Percentiles rank a stretch among this genome's conserved stretches.
phyloP scores from a whole-genome alignment of 2,113 vertebrate species.

The Murina feae region DNA sequence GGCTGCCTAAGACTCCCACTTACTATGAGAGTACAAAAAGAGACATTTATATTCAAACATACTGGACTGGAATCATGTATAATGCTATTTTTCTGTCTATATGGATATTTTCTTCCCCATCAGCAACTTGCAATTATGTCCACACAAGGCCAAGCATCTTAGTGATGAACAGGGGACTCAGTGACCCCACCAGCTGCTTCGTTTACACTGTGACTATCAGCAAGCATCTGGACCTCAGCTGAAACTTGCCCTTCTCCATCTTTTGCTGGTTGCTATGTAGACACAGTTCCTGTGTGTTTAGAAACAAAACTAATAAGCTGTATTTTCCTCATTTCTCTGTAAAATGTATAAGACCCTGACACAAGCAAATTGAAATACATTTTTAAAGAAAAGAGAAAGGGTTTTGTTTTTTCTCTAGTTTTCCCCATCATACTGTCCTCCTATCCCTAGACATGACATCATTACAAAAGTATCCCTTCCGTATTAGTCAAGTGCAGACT shows the following conservation, averaged over 20 bases:
- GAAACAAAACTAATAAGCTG: slow-evolving; percentile 15
- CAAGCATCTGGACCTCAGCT: neutral
- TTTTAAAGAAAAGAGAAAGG: neutral
- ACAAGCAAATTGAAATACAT: neutral
- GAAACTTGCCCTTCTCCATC: neutral
- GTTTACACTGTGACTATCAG: neutral
- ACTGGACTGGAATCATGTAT: neutral
- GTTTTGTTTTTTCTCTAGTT: neutral
- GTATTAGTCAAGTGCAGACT: neutral
- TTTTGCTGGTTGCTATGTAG: slow-evolving; percentile 15
- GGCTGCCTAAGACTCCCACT: neutral
- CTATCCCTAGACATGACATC: neutral
- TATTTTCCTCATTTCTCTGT: slow-evolving; percentile 27
- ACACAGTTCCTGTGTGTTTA: neutral
- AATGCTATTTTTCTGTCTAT: neutral
- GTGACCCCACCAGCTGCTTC: neutral
- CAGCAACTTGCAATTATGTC: neutral
- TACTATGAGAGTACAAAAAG: neutral
- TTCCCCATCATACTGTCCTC: neutral
- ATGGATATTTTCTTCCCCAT: neutral
- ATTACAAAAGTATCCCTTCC: neutral
- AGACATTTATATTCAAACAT: neutral
- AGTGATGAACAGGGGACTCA: neutral
- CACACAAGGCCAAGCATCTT: neutral
- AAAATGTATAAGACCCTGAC: neutral